Evolutionary conservation across 1,140 invertebrate species (phyloP), one percentile per base, ranked within the genome.

Genomic region (Saccostrea cuccullata): DNA sequence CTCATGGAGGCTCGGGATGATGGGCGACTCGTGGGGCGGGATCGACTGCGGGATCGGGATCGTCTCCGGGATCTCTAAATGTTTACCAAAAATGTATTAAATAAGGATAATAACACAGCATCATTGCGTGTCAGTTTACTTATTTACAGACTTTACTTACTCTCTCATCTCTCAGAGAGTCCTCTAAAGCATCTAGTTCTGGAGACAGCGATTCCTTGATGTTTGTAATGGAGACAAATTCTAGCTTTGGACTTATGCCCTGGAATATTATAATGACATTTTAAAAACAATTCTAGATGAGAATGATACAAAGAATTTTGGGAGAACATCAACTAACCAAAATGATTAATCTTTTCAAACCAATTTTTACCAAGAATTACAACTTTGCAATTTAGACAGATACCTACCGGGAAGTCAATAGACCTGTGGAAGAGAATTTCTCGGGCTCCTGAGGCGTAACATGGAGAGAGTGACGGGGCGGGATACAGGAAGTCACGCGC

Each of bases 401-500:
- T n/a, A 77, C 93, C 91, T 90, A 94, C 94, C 58, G 94, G 94
- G 86, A 94, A 95, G 15, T 93, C 92, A 83, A 94, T 90, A 11
- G 92, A 94, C 58, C 93, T 91, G 20, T 89, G 89, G 86, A 95
- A 90, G 8, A 95, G 91, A n/a, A 93, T 88, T 86, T 94, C 94
- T 85, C 93, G 90, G 2, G 91, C 91, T 55, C 90, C 82, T 12
- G 93, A 91, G n/a, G 91, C 91, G 83, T 93, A 94, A 23, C 88
- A 89, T 64, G 94, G 93, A 58, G 91, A 90, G 12, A 93, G 90
- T 2, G 92, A 88, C 12, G 93, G 92, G 64, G 92, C 94, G 23
- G 94, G 94, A 86, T 92, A 95, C 1, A 95, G 91, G 90, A 95
- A 95, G 82, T 95, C 94, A 67, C 93, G 88, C 20, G 91, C 92